phyloP scores from a whole-genome alignment of 2,113 vertebrate species.

The Phalacrocorax pelagicus region DNA sequence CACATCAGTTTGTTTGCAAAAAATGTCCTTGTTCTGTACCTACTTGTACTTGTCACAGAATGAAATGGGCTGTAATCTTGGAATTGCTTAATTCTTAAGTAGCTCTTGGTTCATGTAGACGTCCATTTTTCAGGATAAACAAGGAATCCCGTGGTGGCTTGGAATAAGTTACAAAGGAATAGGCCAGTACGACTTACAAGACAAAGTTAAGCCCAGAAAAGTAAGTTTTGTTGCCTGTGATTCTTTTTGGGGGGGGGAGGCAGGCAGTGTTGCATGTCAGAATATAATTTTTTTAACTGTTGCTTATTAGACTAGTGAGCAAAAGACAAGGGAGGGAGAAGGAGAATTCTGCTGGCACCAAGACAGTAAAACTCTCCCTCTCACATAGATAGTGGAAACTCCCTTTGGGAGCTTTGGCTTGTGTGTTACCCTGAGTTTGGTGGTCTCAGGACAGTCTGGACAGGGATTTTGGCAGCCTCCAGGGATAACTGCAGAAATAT shows the following conservation, averaged over 20 bases:
- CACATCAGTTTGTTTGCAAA: slow-evolving; percentile 14
- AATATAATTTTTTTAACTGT: neutral
- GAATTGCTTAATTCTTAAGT: neutral
- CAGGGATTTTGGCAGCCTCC: neutral
- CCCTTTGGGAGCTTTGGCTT: neutral
- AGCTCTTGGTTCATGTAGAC: neutral
- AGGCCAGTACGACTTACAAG: slow-evolving; percentile 94
- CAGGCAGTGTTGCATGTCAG: neutral
- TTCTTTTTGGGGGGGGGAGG: neutral
- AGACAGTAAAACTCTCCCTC: neutral
- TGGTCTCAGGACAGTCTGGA: neutral
- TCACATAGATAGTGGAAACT: neutral
- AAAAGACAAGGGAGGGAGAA: neutral
- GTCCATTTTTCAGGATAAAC: slow-evolving; percentile 88
- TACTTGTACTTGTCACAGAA: slow-evolving; percentile 14
- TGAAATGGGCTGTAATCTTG: neutral
- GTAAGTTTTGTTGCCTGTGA: slow-evolving; percentile 66
- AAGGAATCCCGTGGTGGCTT: slow-evolving; percentile 97
- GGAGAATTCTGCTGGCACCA: neutral
- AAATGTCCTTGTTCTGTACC: neutral
- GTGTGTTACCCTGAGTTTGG: neutral
- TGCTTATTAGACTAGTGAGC: neutral
- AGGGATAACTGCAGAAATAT: neutral
- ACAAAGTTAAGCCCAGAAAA: slow-evolving; percentile 95
- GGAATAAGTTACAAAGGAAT: slow-evolving; percentile 98